Percentiles rank a stretch among this genome's conserved stretches.
phyloP scores from a whole-genome alignment of 1,140 invertebrate species.

The Teleogryllus occipitalis region DNA sequence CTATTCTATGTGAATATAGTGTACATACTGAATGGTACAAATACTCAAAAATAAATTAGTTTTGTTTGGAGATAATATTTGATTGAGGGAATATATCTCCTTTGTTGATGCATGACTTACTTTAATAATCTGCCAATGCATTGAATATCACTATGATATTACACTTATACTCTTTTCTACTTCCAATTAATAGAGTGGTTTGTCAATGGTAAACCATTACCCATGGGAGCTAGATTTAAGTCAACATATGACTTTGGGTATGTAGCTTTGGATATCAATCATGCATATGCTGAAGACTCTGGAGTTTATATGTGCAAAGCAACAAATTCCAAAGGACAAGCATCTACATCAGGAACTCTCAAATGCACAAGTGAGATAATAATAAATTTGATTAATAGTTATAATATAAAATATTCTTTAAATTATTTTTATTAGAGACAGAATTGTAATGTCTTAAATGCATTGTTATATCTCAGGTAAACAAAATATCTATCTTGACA shows the following conservation, averaged over 20 bases:
- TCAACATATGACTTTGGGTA: constrained; percentile 85
- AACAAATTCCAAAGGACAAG: constrained; percentile 80
- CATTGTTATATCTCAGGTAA: constrained; percentile 36
- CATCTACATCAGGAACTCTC: constrained; percentile 78
- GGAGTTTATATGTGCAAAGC: constrained; percentile 87
- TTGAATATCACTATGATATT: too few species aligned
- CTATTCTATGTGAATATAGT: too few species aligned
- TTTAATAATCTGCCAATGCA: too few species aligned
- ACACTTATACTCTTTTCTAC: neutral
- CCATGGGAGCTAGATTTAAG: constrained; percentile 70
- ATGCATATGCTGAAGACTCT: constrained; percentile 78
- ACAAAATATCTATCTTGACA: constrained; percentile 70
- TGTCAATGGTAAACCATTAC: constrained; percentile 73
- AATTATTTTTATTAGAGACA: neutral
- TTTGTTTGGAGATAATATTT: too few species aligned
- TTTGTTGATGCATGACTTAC: too few species aligned
- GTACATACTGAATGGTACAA: too few species aligned
- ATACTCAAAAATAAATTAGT: too few species aligned
- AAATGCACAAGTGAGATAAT: constrained; percentile 55
- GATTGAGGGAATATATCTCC: too few species aligned
- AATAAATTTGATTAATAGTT: neutral
- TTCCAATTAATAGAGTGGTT: constrained; percentile 60
- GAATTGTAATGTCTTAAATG: neutral
- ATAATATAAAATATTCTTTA: neutral
- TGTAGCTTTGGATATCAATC: constrained; percentile 71